phyloP scores from a whole-genome alignment of 2,797 vertebrate species.

The Sebastes taczanowskii region DNA sequence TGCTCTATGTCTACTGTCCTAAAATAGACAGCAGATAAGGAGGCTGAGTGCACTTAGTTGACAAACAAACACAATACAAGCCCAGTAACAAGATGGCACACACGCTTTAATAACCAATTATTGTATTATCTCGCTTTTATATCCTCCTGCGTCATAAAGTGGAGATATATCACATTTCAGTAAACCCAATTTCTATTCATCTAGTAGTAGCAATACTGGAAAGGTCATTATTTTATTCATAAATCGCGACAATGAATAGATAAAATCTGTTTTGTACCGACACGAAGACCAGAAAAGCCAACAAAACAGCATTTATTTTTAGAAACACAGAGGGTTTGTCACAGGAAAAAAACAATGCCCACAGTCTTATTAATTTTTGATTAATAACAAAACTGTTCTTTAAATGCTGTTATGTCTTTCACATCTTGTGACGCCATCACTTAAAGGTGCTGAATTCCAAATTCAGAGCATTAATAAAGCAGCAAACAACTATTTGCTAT shows the following conservation, averaged over 20 bases:
- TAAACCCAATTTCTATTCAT: neutral
- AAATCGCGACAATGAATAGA: neutral
- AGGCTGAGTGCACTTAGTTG: conserved; percentile 58
- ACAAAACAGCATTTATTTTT: neutral
- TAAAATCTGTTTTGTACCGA: neutral
- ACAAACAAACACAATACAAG: conserved; percentile 27
- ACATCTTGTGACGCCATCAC: neutral
- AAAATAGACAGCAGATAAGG: conserved; percentile 44
- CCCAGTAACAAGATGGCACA: conserved; percentile 16
- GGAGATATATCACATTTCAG: neutral
- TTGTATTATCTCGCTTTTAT: conserved; percentile 24
- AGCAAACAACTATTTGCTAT: neutral
- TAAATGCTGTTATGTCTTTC: neutral
- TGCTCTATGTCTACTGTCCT: conserved; percentile 45
- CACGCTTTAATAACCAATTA: conserved; percentile 27
- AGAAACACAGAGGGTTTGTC: neutral
- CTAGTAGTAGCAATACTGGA: neutral
- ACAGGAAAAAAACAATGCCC: neutral
- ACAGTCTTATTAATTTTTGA: neutral
- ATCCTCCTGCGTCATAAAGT: neutral
- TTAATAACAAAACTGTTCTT: neutral
- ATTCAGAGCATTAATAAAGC: neutral
- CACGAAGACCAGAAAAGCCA: neutral
- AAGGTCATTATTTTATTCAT: neutral
- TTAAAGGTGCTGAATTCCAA: neutral